Evolutionary conservation across 2,113 vertebrate genomes (phyloP).

Genomic region (Circaetus cinerascens): DNA sequence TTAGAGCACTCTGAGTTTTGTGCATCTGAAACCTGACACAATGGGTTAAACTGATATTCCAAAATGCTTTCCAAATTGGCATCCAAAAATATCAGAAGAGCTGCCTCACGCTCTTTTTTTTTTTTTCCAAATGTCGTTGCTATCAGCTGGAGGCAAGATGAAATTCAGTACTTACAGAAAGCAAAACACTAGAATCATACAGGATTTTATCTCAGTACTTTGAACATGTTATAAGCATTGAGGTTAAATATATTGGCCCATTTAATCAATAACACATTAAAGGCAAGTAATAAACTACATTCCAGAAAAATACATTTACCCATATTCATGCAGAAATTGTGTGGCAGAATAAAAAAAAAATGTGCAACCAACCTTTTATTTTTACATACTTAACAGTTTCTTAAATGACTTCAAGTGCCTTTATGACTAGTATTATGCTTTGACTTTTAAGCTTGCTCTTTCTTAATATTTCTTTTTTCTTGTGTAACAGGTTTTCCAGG

Average conservation of each 20-base stretch:
- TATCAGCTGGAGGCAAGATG: neutral
- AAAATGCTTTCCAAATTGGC: neutral
- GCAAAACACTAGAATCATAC: neutral
- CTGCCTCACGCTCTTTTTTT: neutral
- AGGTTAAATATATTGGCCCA: neutral
- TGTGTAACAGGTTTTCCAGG: neutral
- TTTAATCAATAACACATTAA: neutral
- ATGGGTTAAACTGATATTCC: constrained; percentile 3
- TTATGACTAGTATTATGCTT: neutral
- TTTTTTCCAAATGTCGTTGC: neutral
- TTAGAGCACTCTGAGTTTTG: neutral
- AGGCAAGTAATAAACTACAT: neutral
- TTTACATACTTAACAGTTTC: neutral
- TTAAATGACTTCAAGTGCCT: neutral
- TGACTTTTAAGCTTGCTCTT: neutral
- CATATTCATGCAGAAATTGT: neutral
- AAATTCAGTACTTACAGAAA: neutral
- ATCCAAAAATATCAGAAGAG: constrained; percentile 22
- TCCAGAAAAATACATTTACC: neutral
- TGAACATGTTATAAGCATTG: neutral
- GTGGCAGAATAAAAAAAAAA: neutral
- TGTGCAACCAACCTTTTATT: neutral
- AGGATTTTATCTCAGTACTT: neutral
- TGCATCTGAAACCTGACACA: neutral
- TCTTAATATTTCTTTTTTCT: neutral